A percentile compares a stretch with the other conserved stretches of the same genome.
Evolutionary conservation across 2,797 vertebrate species (phyloP).

Genomic region (Botia kubotai): DNA sequence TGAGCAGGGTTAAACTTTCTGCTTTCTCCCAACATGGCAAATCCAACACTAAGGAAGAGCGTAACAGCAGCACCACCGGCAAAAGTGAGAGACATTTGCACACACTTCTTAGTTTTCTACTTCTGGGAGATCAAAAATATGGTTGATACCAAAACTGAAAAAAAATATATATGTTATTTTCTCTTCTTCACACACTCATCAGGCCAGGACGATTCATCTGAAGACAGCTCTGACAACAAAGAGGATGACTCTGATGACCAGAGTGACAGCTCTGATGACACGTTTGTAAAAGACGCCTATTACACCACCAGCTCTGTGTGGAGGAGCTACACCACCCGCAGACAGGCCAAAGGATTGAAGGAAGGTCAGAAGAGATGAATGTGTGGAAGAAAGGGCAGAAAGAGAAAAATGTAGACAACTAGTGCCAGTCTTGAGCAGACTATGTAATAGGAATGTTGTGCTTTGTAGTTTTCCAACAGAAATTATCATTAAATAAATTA

Average conservation of each 20-base stretch:
- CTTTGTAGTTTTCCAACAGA: not conserved
- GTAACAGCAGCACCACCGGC: slow-evolving; percentile 54
- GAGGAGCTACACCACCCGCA: slow-evolving; percentile 95
- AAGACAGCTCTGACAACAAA: slow-evolving; percentile 73
- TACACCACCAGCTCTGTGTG: slow-evolving; percentile 88
- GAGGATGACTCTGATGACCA: slow-evolving; percentile 87
- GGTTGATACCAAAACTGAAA: not conserved
- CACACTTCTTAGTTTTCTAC: too few relatives aligned
- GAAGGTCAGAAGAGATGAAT: slow-evolving; percentile 75
- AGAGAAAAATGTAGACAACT: not conserved
- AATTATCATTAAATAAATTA: not conserved
- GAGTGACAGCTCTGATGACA: slow-evolving; percentile 93
- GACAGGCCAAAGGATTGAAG: slow-evolving; percentile 91
- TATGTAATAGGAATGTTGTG: not conserved
- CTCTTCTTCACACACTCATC: not conserved
- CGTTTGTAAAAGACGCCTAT: slow-evolving; percentile 91
- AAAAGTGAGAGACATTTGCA: slow-evolving; percentile 50
- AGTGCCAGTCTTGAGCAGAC: not conserved
- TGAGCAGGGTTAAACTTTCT: slow-evolving; percentile 78
- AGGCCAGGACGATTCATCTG: slow-evolving; percentile 76
- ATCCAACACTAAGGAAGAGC: slow-evolving; percentile 55
- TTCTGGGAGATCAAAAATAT: not conserved
- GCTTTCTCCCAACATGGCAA: slow-evolving; percentile 71
- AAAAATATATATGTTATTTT: not conserved
- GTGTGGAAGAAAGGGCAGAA: not conserved